These are phyloP conservation scores for Lasiommata megera DNA, from an alignment of 2,888 invertebrate species.

Conservation along the genomic window DNA sequence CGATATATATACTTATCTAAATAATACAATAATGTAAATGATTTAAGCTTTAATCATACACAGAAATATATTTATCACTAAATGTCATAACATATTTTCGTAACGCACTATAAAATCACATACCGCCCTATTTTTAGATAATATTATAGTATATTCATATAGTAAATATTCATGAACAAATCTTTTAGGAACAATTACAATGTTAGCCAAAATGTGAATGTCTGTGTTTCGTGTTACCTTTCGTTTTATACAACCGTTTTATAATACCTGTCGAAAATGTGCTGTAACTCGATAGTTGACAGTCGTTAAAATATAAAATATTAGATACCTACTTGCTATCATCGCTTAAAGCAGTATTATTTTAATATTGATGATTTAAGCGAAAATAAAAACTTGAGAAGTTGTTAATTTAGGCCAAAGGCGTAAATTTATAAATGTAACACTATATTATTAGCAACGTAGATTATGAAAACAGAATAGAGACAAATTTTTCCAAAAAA, in stretches of 20 bases:
- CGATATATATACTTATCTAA: no score
- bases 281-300: neutral
- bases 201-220: neutral
- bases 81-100: conserved; percentile 61
- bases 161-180: neutral
- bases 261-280: neutral
- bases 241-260: neutral
- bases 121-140: conserved; percentile 74
- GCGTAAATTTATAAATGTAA: no score
- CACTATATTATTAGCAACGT: no score
- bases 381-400: no score
- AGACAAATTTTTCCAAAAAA: no score
- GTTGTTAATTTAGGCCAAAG: no score
- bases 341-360: no score
- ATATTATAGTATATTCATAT: conserved; percentile 48
- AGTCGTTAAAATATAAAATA: neutral
- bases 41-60: conserved; percentile 58
- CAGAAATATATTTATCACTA: conserved; percentile 58
- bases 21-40: conserved; percentile 13
- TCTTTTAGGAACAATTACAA: neutral
- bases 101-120: conserved; percentile 68
- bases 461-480: no score
- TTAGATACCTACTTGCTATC: no score
- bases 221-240: neutral
- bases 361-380: no score